phyloP scores from a whole-genome alignment of 2,888 invertebrate species.

The Pyrocoelia pectoralis region DNA sequence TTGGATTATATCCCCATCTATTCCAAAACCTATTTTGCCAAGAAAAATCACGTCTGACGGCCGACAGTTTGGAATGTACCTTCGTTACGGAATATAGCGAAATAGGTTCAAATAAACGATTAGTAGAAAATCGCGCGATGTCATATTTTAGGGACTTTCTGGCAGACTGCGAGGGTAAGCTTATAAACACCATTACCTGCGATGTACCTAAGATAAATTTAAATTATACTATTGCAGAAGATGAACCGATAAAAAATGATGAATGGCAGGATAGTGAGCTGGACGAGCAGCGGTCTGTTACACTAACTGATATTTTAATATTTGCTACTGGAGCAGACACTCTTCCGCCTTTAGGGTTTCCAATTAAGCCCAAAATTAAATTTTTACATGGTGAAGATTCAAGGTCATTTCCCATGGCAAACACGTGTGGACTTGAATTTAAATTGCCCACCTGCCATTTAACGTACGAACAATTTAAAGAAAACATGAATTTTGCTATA shows the following conservation, averaged over 20 bases:
- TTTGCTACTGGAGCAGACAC: constrained; percentile 3
- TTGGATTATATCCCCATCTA: not conserved
- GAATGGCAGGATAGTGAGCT: not conserved
- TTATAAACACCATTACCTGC: not conserved
- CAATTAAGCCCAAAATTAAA: not conserved
- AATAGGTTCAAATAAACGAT: not conserved
- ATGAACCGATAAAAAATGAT: not conserved
- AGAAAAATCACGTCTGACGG: not conserved
- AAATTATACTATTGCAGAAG: not conserved
- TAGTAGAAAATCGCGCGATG: not conserved
- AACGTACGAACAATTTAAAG: constrained; percentile 5
- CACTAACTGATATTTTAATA: constrained; percentile 4
- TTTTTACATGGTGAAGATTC: constrained; percentile 3
- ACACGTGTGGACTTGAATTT: constrained; percentile 4
- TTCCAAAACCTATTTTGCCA: not conserved
- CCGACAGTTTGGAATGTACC: not conserved
- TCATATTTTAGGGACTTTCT: too few relatives aligned
- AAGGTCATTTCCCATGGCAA: not conserved
- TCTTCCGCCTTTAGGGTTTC: not conserved
- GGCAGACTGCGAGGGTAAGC: not conserved
- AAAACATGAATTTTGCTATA: not conserved
- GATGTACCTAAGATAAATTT: not conserved
- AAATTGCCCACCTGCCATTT: not conserved
- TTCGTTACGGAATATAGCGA: not conserved
- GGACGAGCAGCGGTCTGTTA: not conserved